Evolutionary conservation across 2,888 invertebrate genomes (phyloP), one percentile per base, ranked within the genome.

Genomic region (Drosophila recens): DNA sequence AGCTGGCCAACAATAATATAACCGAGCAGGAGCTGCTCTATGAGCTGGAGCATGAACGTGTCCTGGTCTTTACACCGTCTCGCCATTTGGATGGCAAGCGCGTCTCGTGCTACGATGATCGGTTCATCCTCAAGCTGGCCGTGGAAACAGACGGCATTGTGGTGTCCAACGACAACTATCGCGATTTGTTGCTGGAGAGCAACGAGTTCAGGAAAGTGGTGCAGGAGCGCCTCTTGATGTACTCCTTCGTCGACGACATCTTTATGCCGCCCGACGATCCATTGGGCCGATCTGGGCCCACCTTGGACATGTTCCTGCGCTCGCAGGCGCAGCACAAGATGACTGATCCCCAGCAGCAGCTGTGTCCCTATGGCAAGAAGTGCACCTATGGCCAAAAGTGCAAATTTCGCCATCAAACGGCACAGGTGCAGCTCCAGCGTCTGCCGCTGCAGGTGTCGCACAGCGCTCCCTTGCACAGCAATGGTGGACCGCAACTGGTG

Each of bases 351-450:
- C 95, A 96, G 2, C 96, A 96, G 13, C 96, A 96, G n/a, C 96
- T 96, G 0, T 99, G 98, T 91, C 98, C 98, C 0, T 99, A 99
- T 92, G 98, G 96, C 1, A 96, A 97, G 90, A 98, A 98, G 93
- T 99, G 98, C 92, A 99, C 99, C 0, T 99, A 98, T 91, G 99
- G 99, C 0, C 98, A 97, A 93, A 99, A 99, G 92, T 99, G 98
- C 93, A 98, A 98, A 93, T 99, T 97, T 91, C 96, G 97, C 82
- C 98, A 98, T 92, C 98, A 98, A 34, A 49, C 69, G 11, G 40
- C 71, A 20, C 49, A 54, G 2, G 45, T 54, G 40, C 62, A 76
- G 36, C 57, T 80, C 1, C 81, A 80, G 30, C 87, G 88, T 1
- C 59, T 84, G 46, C 84, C 88, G 6, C 78, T 86, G 0, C 87